Percentiles rank a stretch among this genome's conserved stretches.
These are phyloP conservation scores for Chauna torquata DNA, from an alignment of 2,113 vertebrate species.

Conservation along the genomic window DNA sequence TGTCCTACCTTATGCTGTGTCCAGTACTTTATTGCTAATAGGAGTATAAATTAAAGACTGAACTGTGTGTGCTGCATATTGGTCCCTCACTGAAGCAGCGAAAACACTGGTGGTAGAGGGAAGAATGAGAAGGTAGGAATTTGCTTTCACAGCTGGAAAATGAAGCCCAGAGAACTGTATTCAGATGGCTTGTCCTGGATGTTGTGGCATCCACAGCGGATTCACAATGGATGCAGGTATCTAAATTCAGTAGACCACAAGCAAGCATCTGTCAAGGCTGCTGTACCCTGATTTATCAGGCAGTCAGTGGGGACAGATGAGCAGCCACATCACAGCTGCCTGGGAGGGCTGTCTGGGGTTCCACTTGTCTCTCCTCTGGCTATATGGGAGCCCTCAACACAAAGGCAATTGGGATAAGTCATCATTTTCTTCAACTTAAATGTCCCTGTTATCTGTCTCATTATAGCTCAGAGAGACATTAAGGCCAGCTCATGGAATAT, in stretches of 20 bases:
- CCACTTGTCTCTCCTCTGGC: not conserved
- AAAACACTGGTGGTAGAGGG: not conserved
- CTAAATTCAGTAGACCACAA: not conserved
- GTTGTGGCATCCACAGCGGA: not conserved
- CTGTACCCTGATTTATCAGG: not conserved
- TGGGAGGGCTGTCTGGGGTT: not conserved
- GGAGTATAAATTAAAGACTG: not conserved
- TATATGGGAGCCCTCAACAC: not conserved
- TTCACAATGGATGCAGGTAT: not conserved
- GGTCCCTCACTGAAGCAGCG: not conserved
- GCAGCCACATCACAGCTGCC: not conserved
- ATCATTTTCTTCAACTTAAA: not conserved
- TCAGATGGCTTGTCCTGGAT: not conserved
- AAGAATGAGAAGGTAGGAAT: not conserved
- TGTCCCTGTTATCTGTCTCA: not conserved
- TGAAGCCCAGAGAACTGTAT: not conserved
- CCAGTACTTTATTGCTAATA: not conserved
- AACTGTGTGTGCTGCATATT: not conserved
- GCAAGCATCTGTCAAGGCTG: not conserved
- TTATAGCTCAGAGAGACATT: not conserved
- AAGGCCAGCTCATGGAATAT: not conserved
- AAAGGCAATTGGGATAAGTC: not conserved
- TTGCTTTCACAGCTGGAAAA: not conserved
- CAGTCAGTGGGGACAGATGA: not conserved
- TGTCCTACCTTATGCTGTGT: not conserved